Base-by-base conservation (phyloP, 2,797 vertebrate species). In the Threskiornis aethiopicus region DNA sequence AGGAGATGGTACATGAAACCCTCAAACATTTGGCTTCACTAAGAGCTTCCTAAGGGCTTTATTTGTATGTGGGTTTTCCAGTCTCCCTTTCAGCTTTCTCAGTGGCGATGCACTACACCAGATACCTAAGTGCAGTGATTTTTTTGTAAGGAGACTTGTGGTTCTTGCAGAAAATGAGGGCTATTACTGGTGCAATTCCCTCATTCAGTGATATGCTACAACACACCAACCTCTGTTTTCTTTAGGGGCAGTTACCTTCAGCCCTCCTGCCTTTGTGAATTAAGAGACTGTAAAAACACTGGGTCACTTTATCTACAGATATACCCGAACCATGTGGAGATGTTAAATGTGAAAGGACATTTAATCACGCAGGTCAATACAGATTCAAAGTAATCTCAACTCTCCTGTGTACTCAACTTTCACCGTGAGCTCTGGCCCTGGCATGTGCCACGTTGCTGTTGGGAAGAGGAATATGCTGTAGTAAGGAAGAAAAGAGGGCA, bases 301-400 rank as follows among this genome's bases (percentile, higher is more conserved):
- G 52, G 8, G 25, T 54, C 4, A 7, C 24, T 89, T 85, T 28
- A 33, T 39, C 72, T 86, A 2, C 11, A 19, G 67, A 8, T 70
- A 6, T 4, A 52, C 69, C 25, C 12, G n/a, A 47, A 49, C 58
- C 0, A 0, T 10, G 17, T 24, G 42, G 57, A 54, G 62, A 22
- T 65, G n/a, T 51, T 87, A 70, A 84, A 44, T n/a, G 12, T 31
- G 64, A 66, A 41, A 90, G 37, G 81, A 28, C 11, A 8, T 49
- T 57, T 69, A 72, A 65, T 82, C 17, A 8, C 6, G 2, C 5
- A n/a, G 16, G 31, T 84, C 47, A 41, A 7, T 47, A 41, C 9
- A 5, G 11, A 25, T 47, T 54, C 22, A 14, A 25, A 79, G n/a
- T 31, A 26, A 66, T 49, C 51, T 54, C 28, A 29, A 1, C 10